These are phyloP conservation scores for Exocentrus adspersus DNA, from an alignment of 2,888 invertebrate genomes.

Conservation along the genomic window DNA sequence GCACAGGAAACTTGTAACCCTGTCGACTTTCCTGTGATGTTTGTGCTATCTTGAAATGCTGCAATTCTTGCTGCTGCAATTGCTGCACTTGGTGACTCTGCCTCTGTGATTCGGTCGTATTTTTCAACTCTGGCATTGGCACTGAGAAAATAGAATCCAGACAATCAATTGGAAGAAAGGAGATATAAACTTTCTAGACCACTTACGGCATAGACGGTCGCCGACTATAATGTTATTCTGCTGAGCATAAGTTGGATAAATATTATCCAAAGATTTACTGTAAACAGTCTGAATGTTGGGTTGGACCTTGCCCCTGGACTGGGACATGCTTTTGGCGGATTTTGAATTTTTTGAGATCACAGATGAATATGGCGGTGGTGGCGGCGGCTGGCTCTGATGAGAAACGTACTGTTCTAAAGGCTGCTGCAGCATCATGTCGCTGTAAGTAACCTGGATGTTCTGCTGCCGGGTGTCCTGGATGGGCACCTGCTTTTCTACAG, in stretches of 20 bases:
- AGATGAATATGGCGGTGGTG: slow-evolving; percentile 57
- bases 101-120: slow-evolving; percentile 25
- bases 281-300: slow-evolving; percentile 27
- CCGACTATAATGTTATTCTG: slow-evolving; percentile 31
- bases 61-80: slow-evolving; percentile 31
- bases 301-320: slow-evolving; percentile 12
- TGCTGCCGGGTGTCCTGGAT: slow-evolving; percentile 43
- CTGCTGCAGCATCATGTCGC: slow-evolving; percentile 47
- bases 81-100: slow-evolving; percentile 44
- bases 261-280: slow-evolving; percentile 43
- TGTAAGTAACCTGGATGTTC: slow-evolving; percentile 19
- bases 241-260: slow-evolving; percentile 41
- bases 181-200: no score
- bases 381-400: slow-evolving; percentile 59
- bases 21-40: slow-evolving; percentile 40
- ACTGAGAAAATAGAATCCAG: slow-evolving; percentile 12
- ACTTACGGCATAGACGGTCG: slow-evolving; percentile 41
- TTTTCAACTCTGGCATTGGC: slow-evolving; percentile 22
- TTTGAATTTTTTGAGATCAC: slow-evolving; percentile 55
- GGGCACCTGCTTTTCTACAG: slow-evolving; percentile 41
- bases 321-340: slow-evolving; percentile 39
- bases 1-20: slow-evolving; percentile 56
- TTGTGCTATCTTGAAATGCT: slow-evolving; percentile 44
- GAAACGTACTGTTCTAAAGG: slow-evolving; percentile 54
- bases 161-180: not conserved